Conservation (phyloP, 2,888 invertebrate species). For the Imbricaverruca yamaguchii region DNA sequence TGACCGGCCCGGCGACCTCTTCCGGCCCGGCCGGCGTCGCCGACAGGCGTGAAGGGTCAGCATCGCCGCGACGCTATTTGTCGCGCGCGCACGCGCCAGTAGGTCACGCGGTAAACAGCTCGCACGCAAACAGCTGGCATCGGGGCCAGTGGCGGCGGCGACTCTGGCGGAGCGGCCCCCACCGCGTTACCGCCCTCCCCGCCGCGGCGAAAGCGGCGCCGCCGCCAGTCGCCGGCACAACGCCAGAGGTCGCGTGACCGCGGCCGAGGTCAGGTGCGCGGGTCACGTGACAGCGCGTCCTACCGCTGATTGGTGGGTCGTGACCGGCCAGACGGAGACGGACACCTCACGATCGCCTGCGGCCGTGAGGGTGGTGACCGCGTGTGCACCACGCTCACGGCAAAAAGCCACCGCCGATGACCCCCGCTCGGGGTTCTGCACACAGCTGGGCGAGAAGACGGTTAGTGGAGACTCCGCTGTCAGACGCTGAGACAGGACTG, state of each 20-base stretch:
- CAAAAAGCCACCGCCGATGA: too few relatives aligned
- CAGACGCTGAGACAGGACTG: too few relatives aligned
- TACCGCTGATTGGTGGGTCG: background rate
- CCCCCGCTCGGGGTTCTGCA: too few relatives aligned
- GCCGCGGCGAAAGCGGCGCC: constrained; percentile 9
- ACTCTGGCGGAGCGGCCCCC: background rate
- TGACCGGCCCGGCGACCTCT: background rate
- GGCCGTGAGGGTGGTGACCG: too few relatives aligned
- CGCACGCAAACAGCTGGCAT: constrained; percentile 11
- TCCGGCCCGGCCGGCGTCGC: background rate
- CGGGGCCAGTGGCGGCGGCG: background rate
- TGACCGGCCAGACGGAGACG: background rate
- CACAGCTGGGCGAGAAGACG: too few relatives aligned
- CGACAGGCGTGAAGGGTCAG: background rate
- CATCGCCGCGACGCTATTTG: background rate
- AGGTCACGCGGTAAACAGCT: constrained; percentile 4
- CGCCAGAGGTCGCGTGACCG: background rate
- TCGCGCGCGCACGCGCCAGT: background rate
- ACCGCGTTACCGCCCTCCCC: background rate
- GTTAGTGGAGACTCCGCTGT: too few relatives aligned
- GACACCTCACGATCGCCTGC: too few relatives aligned
- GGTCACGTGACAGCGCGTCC: background rate
- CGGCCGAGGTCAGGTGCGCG: background rate
- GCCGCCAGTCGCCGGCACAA: background rate
- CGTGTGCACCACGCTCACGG: too few relatives aligned